phyloP scores from a whole-genome alignment of 1,140 invertebrate genomes.

The Plodia interpunctella region DNA sequence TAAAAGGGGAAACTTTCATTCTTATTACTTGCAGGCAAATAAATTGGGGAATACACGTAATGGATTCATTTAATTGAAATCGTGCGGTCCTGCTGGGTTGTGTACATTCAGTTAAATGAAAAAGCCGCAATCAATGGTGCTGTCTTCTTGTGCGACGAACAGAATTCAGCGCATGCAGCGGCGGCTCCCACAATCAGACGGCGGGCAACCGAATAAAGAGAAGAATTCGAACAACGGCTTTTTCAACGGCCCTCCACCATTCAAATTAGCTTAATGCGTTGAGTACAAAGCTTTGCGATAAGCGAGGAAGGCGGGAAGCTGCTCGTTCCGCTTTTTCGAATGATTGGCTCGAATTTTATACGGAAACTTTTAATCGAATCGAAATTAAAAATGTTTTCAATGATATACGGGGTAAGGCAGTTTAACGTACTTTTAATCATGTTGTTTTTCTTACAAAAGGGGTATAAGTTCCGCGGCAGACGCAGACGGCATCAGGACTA shows the following conservation, averaged over 20 bases:
- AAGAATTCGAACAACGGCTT: conserved; percentile 68
- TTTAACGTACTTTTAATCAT: background rate
- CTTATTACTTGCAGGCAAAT: conserved; percentile 22
- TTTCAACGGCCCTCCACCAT: conserved; percentile 64
- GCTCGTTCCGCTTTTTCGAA: conserved; percentile 26
- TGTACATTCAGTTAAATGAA: conserved; percentile 42
- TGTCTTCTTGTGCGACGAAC: conserved; percentile 50
- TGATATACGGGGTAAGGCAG: background rate
- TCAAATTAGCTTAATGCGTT: conserved; percentile 75
- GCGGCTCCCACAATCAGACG: conserved; percentile 50
- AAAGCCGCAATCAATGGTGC: conserved; percentile 53
- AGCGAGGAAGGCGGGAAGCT: conserved; percentile 47
- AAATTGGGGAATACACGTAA: conserved; percentile 29
- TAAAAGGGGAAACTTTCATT: background rate
- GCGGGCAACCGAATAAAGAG: conserved; percentile 44
- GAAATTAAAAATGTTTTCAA: conserved; percentile 15
- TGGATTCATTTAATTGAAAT: conserved; percentile 42
- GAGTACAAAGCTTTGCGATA: conserved; percentile 68
- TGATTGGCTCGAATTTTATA: conserved; percentile 17
- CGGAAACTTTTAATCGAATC: conserved; percentile 15
- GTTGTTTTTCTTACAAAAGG: conserved; percentile 37
- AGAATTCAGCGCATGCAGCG: conserved; percentile 53
- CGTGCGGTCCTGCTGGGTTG: conserved; percentile 31
- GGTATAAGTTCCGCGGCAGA: conserved; percentile 58
- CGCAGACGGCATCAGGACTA: conserved; percentile 42